Evolutionary conservation across 2,888 invertebrate genomes (phyloP), one percentile per base, ranked within the genome.

Genomic region (Thyatira batis): DNA sequence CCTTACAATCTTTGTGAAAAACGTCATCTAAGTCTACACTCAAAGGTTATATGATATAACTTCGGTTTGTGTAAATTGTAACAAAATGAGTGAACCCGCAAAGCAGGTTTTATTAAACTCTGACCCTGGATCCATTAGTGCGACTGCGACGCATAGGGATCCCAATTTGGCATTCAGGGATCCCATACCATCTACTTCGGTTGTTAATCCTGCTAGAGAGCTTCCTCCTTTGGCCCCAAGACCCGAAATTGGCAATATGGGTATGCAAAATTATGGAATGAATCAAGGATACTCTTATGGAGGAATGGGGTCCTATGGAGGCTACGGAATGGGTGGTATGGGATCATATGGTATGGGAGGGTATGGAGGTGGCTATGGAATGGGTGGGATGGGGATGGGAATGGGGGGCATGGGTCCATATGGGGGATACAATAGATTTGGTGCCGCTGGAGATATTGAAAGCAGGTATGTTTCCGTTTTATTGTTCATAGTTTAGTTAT

Each of bases 371-470:
- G 69, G 67, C 0, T 69, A 69, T 44, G 87, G 71, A 0, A 71
- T 73, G 71, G 73, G 76, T 6, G 74, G 70, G 0, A 66, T 71
- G 64, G 72, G 74, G 4, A 64, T 61, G 61, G 69, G 72, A 0
- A 76, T 79, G 69, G 77, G 75, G 4, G 80, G 72, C 6, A 80
- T 80, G 80, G 78, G 48, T 2, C 76, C 80, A 0, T 89, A 87
- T 65, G 89, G 89, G 11, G 85, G 90, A 49, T 93, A 84, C 54
- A 92, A 90, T 61, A 76, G 84, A 64, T 80, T 78, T 57, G 86
- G 87, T 43, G n/a, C n/a, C n/a, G n/a, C n/a, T n/a, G 93, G 93
- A 59, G 94, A 95, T 75, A 89, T 93, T 56, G 95, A 95, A 84
- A 94, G 93, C 82, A 93, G 95, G 93, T 94, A 76, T 63, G 67